These are phyloP conservation scores for Polyergus mexicanus DNA, from an alignment of 1,140 invertebrate species.

Conservation along the genomic window DNA sequence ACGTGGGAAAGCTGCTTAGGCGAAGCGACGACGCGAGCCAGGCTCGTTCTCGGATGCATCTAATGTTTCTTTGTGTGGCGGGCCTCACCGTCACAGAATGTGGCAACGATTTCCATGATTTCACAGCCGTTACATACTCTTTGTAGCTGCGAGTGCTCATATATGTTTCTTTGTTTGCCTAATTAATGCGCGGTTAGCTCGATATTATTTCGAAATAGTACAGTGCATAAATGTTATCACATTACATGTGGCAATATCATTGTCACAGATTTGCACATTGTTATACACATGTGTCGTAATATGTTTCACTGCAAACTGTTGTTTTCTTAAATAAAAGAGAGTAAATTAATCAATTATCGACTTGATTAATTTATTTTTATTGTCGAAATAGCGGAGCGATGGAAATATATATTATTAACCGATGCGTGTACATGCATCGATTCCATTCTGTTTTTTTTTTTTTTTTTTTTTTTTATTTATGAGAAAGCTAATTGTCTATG, in stretches of 20 bases:
- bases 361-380: background rate
- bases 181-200: constrained; percentile 61
- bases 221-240: constrained; percentile 37
- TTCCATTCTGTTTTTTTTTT: constrained; percentile 25
- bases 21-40: constrained; percentile 57
- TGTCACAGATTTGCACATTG: background rate
- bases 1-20: constrained; percentile 76
- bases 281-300: background rate
- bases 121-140: constrained; percentile 62
- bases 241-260: constrained; percentile 29
- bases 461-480: background rate
- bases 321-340: background rate
- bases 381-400: constrained; percentile 19
- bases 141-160: constrained; percentile 45
- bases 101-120: constrained; percentile 71
- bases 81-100: constrained; percentile 61
- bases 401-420: constrained; percentile 51
- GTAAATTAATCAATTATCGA: background rate
- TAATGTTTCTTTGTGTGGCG: constrained; percentile 69
- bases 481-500: constrained; percentile 61
- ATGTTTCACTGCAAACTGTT: background rate
- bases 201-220: constrained; percentile 51
- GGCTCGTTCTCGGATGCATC: constrained; percentile 72
- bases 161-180: constrained; percentile 42
- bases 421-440: background rate